Percentiles rank a stretch among this genome's conserved stretches.
Conservation (phyloP, 2,888 invertebrate species). For the Hecatera dysodea region DNA sequence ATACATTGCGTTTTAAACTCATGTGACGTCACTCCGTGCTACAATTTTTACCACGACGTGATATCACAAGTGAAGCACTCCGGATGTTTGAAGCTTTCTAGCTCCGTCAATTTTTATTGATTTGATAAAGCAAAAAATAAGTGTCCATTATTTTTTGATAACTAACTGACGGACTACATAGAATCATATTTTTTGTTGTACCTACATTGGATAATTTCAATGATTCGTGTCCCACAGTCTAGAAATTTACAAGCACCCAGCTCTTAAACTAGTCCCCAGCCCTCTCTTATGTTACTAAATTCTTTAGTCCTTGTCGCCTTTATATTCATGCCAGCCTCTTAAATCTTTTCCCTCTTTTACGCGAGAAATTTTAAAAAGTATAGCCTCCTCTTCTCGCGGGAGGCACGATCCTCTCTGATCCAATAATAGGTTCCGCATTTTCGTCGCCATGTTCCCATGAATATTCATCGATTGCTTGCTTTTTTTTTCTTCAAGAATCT, state of each 20-base stretch:
- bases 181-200: too few species aligned
- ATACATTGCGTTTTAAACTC: too few species aligned
- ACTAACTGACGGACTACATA: too few species aligned
- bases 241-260: not conserved
- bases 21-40: too few species aligned
- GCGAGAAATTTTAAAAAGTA: slow-evolving; percentile 63
- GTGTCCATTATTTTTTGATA: too few species aligned
- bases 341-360: slow-evolving; percentile 65
- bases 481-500: slow-evolving; percentile 64
- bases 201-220: too few species aligned
- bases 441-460: slow-evolving; percentile 66
- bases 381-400: slow-evolving; percentile 54
- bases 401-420: slow-evolving; percentile 68
- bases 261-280: not conserved
- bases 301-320: slow-evolving; percentile 28
- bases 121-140: too few species aligned
- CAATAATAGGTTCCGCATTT: slow-evolving; percentile 71
- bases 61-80: too few species aligned
- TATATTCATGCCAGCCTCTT: slow-evolving; percentile 54
- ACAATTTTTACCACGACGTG: too few species aligned
- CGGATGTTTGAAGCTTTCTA: too few species aligned
- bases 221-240: not conserved
- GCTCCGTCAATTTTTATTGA: too few species aligned
- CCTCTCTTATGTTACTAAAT: slow-evolving; percentile 52
- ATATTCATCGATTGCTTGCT: slow-evolving; percentile 68